Evolutionary conservation across 2,113 vertebrate species (phyloP).

Genomic region (Hucho hucho): DNA sequence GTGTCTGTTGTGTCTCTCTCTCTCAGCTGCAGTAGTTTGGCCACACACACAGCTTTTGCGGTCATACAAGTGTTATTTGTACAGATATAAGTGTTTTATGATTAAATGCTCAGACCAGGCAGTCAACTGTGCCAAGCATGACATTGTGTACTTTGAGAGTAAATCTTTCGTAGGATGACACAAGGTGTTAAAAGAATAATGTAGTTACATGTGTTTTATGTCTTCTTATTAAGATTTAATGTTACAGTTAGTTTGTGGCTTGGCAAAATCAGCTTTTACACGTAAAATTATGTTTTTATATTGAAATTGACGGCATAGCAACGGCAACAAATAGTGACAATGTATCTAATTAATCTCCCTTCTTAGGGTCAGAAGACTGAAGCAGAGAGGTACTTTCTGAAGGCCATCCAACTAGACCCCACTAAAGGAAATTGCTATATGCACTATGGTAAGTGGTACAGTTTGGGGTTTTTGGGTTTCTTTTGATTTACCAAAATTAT

Average conservation of each 20-base stretch:
- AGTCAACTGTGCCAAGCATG: conserved; percentile 30
- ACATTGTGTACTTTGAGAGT: conserved; percentile 37
- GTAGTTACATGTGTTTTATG: conserved; percentile 39
- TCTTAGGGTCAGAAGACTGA: conserved; percentile 91
- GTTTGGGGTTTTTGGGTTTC: neutral
- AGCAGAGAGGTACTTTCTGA: conserved; percentile 94
- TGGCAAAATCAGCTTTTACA: conserved; percentile 13
- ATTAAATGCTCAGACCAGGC: conserved; percentile 24
- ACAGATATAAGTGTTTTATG: conserved; percentile 59
- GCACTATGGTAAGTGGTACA: conserved; percentile 88
- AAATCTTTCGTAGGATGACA: conserved; percentile 32
- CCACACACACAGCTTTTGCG: conserved; percentile 48
- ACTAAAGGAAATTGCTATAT: conserved; percentile 98
- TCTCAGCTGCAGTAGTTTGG: conserved; percentile 8
- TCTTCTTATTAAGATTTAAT: conserved; percentile 60
- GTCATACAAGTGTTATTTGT: conserved; percentile 50
- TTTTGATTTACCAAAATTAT: no score
- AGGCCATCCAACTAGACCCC: conserved; percentile 95
- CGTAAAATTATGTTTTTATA: conserved; percentile 43
- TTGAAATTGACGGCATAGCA: conserved; percentile 34
- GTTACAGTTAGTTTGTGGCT: conserved; percentile 51
- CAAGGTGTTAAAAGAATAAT: conserved; percentile 46
- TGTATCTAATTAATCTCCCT: conserved; percentile 54
- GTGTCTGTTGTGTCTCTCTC: neutral
- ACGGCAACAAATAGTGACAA: conserved; percentile 49